Conservation (phyloP, 2,888 invertebrate genomes). For the Aricia artaxerxes region DNA sequence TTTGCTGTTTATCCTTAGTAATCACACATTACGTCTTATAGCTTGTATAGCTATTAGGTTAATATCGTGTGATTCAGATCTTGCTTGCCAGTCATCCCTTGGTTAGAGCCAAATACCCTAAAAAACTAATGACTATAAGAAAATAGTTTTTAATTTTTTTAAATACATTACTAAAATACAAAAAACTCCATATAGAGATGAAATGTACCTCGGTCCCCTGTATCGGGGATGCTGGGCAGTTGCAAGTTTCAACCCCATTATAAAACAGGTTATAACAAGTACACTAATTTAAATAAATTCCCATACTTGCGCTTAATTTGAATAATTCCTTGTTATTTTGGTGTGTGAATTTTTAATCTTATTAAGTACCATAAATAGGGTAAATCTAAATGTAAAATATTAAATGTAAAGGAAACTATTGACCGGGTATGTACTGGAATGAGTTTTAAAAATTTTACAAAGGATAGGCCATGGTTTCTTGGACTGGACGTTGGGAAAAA, state of each 20-base stretch:
- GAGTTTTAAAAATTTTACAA: neutral
- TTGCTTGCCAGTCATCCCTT: too few species aligned
- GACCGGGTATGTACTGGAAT: neutral
- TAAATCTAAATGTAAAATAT: neutral
- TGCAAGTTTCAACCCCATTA: slow-evolving; percentile 52
- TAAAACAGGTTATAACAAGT: slow-evolving; percentile 65
- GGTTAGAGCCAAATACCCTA: too few species aligned
- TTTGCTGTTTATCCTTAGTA: too few species aligned
- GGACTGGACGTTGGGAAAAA: too few species aligned
- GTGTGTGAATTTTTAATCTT: slow-evolving; percentile 19
- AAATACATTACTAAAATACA: too few species aligned
- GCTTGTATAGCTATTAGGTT: too few species aligned
- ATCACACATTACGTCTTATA: too few species aligned
- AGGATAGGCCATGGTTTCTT: too few species aligned
- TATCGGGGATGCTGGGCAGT: slow-evolving; percentile 44
- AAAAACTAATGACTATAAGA: too few species aligned
- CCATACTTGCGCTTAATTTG: slow-evolving; percentile 44
- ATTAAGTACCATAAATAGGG: slow-evolving; percentile 24
- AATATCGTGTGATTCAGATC: too few species aligned
- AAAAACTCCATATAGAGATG: neutral
- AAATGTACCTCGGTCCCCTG: neutral
- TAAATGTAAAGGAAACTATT: too few species aligned
- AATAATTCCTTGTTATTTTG: slow-evolving; percentile 33
- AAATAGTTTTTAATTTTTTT: too few species aligned
- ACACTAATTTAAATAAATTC: slow-evolving; percentile 72